Base-by-base conservation (phyloP, 2,113 vertebrate genomes). In the Suncus etruscus region DNA sequence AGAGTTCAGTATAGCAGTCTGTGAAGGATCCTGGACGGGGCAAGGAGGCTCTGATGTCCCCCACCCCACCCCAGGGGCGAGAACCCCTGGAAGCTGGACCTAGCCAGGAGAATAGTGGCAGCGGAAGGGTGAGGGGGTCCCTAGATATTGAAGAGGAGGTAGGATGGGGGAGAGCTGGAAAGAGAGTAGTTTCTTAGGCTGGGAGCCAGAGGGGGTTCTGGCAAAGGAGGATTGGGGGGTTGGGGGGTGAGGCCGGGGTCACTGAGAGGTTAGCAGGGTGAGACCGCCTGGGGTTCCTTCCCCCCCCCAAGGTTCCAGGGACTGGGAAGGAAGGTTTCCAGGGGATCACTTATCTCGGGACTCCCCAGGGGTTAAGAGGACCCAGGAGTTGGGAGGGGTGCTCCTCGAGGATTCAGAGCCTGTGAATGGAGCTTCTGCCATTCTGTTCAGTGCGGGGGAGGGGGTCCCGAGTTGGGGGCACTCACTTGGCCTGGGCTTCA, bases 401-500 rank as follows among this genome's bases (percentile, higher is more conserved):
- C 77, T 85, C 48, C 83, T 80, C 65, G 32, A 83, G 86, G 78
- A 94, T 98, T 69, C 66, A 70, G 98, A 70, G 98, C 98, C 4
- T 98, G 98, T 69, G 98, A 98, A 69, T 25, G 45, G 91, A 92
- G 94, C 27, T 76, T 73, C 83, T 65, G 48, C 48, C 54, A 39
- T 39, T 39, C 39, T 98, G 5, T 98, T 98, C 98, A 85, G 95
- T 85, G 84, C 78, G 39, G 39, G 39, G 39, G 39, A 39, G 39
- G 61, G 96, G 96, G 94, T 91, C 91, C 89, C 85, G 90, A 91
- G 89, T 79, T 80, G 91, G 95, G 91, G 91, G 94, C 93, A 96
- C 97, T 97, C 96, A 97, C 97, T 97, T 97, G 94, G 97, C 97
- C 95, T 97, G 97, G 94, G 97, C 97, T 91, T 97, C 97, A 75